phyloP scores from a whole-genome alignment of 2,888 invertebrate genomes.

The Apoderus coryli region DNA sequence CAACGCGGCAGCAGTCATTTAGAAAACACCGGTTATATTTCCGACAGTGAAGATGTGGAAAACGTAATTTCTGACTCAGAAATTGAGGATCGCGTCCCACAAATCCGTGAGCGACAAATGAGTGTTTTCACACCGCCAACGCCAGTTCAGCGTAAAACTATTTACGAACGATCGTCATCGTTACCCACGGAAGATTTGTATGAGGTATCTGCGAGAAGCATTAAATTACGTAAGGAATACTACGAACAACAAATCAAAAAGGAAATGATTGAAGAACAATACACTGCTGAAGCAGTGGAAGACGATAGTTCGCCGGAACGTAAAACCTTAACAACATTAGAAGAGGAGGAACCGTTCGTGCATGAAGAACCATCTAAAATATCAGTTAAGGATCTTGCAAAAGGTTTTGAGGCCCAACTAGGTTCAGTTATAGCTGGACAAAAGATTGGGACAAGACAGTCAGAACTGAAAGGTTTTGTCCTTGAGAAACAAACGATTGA shows the following conservation, averaged over 20 bases:
- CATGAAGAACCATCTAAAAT: constrained; percentile 15
- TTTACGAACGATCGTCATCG: constrained; percentile 36
- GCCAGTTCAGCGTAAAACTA: constrained; percentile 26
- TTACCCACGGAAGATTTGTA: constrained; percentile 35
- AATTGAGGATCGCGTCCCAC: constrained; percentile 32
- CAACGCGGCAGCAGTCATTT: constrained; percentile 23
- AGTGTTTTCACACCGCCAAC: constrained; percentile 30
- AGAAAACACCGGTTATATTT: constrained; percentile 32
- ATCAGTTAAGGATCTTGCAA: constrained; percentile 23
- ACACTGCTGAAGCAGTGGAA: constrained; percentile 35
- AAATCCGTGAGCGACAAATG: constrained; percentile 32
- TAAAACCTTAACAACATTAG: constrained; percentile 27
- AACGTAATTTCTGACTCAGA: constrained; percentile 32
- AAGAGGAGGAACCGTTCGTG: constrained; percentile 16
- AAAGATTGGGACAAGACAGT: constrained; percentile 15
- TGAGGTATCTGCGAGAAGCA: constrained; percentile 39
- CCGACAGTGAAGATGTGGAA: constrained; percentile 32
- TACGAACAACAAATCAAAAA: constrained; percentile 46
- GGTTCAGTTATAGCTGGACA: constrained; percentile 18
- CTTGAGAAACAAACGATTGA: constrained; percentile 11
- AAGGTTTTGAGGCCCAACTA: constrained; percentile 21
- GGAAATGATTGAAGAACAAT: constrained; percentile 39
- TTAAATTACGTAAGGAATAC: constrained; percentile 40
- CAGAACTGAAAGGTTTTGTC: constrained; percentile 13
- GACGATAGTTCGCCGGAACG: constrained; percentile 35